Evolutionary conservation across 2,888 invertebrate genomes (phyloP), one percentile per base, ranked within the genome.

Genomic region (Limenitis arthemis): DNA sequence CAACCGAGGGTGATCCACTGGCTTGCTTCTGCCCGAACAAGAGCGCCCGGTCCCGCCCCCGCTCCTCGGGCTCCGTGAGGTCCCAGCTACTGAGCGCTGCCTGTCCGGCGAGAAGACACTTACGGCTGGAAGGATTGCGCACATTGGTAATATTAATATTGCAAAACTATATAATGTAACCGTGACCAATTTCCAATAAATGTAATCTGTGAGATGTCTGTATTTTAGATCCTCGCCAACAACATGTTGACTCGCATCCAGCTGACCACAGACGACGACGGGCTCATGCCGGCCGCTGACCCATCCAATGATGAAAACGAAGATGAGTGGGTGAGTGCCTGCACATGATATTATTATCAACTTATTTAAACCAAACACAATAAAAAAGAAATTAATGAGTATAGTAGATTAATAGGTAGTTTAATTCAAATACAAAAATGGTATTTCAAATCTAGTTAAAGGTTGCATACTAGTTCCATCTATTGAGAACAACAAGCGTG

Each of bases 161-260:
- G 4, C n/a, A 8, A 4, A 11, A 4, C 11, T 11, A 1, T 8
- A 4, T 8, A 9, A 29, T 29, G 20, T 6, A 44, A 34, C 1
- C 8, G 5, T 8, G 6, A 28, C 9, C 2, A 5, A 8, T 9
- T 39, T 39, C 28, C 11, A 4, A 39, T 20, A n/a, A 8, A 20
- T 5, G 11, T 5, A 20, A 11, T 30, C 30, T 38, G 9, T 12
- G 42, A 9, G 8, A 5, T 47, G 12, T 5, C 8, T 9, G 8
- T 11, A 6, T 43, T 40, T 6, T 61, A 86, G 86, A 84, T 97
- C 54, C 77, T 99, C 48, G 93, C 96, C 0, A 94, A 96, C 75
- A 99, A 99, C 83, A 83, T 92, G 53, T 79, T 99, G 44, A 90
- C 89, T 0, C 88, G 94, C 43, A 93, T 97, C 56, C 94, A 94